These are phyloP conservation scores for Congeria kusceri DNA, from an alignment of 2,888 invertebrate species.

Conservation along the genomic window DNA sequence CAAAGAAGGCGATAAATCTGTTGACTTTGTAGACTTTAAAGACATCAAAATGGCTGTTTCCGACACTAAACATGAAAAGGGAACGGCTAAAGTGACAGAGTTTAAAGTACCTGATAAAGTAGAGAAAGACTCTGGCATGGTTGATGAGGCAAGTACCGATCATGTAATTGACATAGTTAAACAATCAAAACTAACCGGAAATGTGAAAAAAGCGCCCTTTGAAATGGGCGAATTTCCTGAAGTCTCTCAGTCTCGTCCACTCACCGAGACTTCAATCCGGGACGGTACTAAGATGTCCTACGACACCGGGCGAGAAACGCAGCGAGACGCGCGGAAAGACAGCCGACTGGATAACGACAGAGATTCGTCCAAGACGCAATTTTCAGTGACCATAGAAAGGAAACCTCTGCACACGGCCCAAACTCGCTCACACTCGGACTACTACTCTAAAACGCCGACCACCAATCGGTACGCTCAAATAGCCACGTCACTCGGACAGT, in stretches of 20 bases:
- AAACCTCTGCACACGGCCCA: constrained; percentile 60
- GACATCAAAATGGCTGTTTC: constrained; percentile 9
- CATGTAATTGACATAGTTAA: constrained; percentile 61
- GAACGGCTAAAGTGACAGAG: constrained; percentile 48
- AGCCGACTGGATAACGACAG: constrained; percentile 35
- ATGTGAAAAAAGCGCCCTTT: constrained; percentile 10
- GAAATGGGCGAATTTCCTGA: constrained; percentile 51
- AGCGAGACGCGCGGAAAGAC: constrained; percentile 24
- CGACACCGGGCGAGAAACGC: constrained; percentile 35
- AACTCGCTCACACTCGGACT: constrained; percentile 63
- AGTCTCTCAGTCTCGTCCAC: constrained; percentile 49
- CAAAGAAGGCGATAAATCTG: not conserved
- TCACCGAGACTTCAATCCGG: constrained; percentile 54
- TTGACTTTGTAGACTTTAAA: not conserved
- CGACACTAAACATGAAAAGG: constrained; percentile 20
- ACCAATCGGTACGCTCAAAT: constrained; percentile 56
- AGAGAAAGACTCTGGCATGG: constrained; percentile 35
- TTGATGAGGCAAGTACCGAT: constrained; percentile 27
- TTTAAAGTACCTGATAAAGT: constrained; percentile 33
- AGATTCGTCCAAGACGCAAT: constrained; percentile 49
- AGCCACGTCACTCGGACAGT: constrained; percentile 50
- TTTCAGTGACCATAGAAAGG: constrained; percentile 61
- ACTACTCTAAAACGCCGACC: constrained; percentile 60
- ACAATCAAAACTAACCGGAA: constrained; percentile 58
- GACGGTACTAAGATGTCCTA: constrained; percentile 59